These are phyloP conservation scores for Myrmecophaga tridactyla DNA, from an alignment of 2,113 vertebrate species.

Conservation along the genomic window DNA sequence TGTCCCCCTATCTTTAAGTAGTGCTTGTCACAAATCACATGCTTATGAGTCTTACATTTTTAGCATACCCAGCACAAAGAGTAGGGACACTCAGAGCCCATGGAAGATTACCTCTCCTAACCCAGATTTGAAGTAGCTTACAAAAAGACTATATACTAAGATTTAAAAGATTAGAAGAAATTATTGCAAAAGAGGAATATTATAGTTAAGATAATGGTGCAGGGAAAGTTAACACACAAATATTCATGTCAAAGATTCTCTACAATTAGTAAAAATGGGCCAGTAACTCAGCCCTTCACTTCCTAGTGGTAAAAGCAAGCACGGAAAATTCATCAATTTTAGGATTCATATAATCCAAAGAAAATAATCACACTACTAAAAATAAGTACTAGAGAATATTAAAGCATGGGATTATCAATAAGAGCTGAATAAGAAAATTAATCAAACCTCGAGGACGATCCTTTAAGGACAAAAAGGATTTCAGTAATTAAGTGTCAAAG, in stretches of 20 bases:
- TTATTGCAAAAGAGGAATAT: neutral
- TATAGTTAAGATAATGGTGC: neutral
- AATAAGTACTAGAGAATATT: neutral
- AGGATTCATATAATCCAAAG: neutral
- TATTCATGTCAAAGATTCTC: neutral
- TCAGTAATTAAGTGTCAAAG: neutral
- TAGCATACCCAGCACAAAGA: neutral
- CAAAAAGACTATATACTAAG: neutral
- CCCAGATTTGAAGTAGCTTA: neutral
- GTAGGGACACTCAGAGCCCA: rapidly evolving
- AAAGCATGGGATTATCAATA: neutral
- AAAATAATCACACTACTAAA: neutral
- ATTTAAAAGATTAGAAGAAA: neutral
- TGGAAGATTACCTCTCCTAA: neutral
- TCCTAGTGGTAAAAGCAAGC: neutral
- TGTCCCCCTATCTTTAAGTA: too few relatives aligned
- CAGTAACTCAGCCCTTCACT: neutral
- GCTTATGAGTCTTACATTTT: neutral
- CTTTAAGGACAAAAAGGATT: neutral
- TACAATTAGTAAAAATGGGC: neutral
- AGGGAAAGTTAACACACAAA: neutral
- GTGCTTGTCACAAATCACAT: too few relatives aligned
- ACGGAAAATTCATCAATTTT: neutral
- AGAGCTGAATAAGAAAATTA: neutral
- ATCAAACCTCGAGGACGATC: neutral